Evolutionary conservation across 2,797 vertebrate genomes (phyloP).

Genomic region (Threskiornis aethiopicus): DNA sequence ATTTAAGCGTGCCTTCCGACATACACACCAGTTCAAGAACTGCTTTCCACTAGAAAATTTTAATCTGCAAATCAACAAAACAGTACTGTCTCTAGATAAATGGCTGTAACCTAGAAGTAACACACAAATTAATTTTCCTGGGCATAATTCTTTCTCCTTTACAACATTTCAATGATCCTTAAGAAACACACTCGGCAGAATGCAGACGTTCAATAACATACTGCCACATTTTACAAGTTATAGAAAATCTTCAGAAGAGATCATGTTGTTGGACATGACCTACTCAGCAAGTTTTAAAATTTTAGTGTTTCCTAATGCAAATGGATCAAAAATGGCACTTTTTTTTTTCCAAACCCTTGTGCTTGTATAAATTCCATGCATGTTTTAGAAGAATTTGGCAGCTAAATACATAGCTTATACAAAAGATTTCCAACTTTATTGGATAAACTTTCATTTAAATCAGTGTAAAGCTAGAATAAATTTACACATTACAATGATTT

Average conservation of each 20-base stretch:
- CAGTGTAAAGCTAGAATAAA: not conserved
- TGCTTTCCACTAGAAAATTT: not conserved
- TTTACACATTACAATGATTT: not conserved
- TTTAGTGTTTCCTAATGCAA: not conserved
- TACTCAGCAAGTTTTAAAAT: not conserved
- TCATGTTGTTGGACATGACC: not conserved
- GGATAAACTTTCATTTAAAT: not conserved
- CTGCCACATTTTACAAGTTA: not conserved
- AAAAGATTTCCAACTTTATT: not conserved
- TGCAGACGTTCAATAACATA: not conserved
- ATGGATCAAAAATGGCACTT: not conserved
- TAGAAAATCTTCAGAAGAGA: not conserved
- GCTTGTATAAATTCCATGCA: not conserved
- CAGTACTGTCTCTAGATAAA: not conserved
- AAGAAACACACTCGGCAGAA: not conserved
- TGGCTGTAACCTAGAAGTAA: not conserved
- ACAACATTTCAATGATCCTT: not conserved
- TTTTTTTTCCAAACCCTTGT: rapidly evolving
- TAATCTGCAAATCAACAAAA: not conserved
- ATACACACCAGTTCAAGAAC: not conserved
- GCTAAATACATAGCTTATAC: not conserved
- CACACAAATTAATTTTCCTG: not conserved
- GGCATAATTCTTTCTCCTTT: not conserved
- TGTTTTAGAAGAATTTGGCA: not conserved
- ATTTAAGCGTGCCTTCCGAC: rapidly evolving